Percentiles rank a stretch among this genome's conserved stretches.
Conservation (phyloP, 2,797 vertebrate genomes). For the Argyrosomus regius region DNA sequence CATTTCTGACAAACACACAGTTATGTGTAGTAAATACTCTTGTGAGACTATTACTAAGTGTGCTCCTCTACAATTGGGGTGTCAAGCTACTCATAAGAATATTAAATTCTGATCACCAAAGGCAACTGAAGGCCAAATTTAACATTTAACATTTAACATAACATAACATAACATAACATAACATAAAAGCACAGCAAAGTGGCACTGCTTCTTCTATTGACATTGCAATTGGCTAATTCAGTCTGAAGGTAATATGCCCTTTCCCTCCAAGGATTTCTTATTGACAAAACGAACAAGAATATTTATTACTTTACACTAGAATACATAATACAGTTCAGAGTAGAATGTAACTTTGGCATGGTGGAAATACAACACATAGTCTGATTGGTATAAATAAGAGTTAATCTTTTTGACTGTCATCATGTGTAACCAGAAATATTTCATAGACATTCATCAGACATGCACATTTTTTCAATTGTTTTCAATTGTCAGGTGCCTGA, state of each 20-base stretch:
- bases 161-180: background rate
- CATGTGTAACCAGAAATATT: too few relatives aligned
- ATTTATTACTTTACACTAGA: too few relatives aligned
- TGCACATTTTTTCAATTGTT: too few relatives aligned
- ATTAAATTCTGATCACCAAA: background rate
- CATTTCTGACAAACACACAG: slow-evolving; percentile 13
- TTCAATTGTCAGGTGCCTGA: too few relatives aligned
- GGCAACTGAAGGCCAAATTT: background rate
- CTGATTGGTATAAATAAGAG: too few relatives aligned
- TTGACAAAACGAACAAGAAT: too few relatives aligned
- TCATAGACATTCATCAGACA: too few relatives aligned
- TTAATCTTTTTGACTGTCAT: too few relatives aligned
- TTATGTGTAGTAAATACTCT: background rate
- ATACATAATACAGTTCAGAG: too few relatives aligned
- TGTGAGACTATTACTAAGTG: background rate
- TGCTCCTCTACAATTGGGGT: background rate
- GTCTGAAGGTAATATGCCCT: background rate
- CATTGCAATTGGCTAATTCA: slow-evolving; percentile 1
- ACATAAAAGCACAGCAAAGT: background rate
- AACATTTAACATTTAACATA: too few relatives aligned
- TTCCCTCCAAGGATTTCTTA: background rate
- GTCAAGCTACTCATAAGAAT: background rate
- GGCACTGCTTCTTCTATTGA: background rate
- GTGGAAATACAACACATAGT: too few relatives aligned
- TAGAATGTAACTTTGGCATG: too few relatives aligned